Conservation (phyloP, 2,888 invertebrate species). For the Melieria picta region DNA sequence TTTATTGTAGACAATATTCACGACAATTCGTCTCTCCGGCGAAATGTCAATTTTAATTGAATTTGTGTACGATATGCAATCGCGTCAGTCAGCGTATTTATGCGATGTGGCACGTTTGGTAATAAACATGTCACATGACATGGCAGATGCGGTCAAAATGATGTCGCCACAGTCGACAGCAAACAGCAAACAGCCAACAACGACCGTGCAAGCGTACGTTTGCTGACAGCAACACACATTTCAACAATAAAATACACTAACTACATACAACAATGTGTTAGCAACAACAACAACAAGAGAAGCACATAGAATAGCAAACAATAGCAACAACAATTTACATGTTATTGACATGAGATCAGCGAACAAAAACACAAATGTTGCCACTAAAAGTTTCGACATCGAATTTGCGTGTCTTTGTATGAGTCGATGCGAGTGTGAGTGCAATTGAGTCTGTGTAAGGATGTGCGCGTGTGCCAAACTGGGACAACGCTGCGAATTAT, state of each 20-base stretch:
- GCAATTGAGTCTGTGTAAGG: too few species aligned
- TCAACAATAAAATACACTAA: not conserved
- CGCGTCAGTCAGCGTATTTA: constrained; percentile 32
- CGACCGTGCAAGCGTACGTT: not conserved
- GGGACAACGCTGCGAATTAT: too few species aligned
- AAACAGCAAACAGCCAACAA: not conserved
- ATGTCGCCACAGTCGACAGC: constrained; percentile 8
- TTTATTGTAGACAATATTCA: constrained; percentile 22
- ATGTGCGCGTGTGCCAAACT: too few species aligned
- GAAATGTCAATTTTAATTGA: constrained; percentile 53
- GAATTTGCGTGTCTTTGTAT: too few species aligned
- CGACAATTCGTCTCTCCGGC: constrained; percentile 24
- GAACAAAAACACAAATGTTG: too few species aligned
- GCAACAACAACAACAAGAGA: not conserved
- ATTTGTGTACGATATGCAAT: constrained; percentile 52
- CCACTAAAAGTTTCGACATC: too few species aligned
- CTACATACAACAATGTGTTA: not conserved
- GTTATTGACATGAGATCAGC: too few species aligned
- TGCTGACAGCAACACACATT: constrained; percentile 14
- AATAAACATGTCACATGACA: constrained; percentile 47
- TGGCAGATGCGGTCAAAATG: constrained; percentile 23
- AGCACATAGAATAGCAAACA: not conserved
- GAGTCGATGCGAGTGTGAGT: too few species aligned
- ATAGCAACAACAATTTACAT: too few species aligned
- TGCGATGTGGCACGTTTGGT: constrained; percentile 35